Percentiles rank a stretch among this genome's conserved stretches.
Evolutionary conservation across 2,113 vertebrate species (phyloP).

Genomic region (Coryphaenoides rupestris): DNA sequence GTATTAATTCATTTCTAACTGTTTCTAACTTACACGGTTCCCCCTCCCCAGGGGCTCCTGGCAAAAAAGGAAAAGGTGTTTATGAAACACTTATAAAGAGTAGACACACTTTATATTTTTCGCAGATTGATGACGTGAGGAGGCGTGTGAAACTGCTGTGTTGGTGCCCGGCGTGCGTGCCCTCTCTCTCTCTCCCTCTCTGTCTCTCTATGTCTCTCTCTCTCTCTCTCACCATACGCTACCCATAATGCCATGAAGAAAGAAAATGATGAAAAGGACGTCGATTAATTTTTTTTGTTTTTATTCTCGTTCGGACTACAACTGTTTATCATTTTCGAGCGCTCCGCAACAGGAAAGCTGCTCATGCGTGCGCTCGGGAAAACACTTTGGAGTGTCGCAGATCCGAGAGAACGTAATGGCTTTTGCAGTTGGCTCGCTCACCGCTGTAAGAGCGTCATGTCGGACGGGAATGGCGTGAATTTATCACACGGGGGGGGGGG

Average conservation of each 20-base stretch:
- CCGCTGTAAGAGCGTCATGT: not conserved
- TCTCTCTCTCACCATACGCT: not conserved
- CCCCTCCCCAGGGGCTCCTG: too few relatives aligned
- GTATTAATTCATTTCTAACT: too few relatives aligned
- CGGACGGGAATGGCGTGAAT: constrained; percentile 16
- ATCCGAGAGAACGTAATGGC: constrained; percentile 32
- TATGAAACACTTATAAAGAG: constrained; percentile 4
- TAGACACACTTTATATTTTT: too few relatives aligned
- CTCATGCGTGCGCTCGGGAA: constrained; percentile 21
- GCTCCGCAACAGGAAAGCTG: constrained; percentile 12
- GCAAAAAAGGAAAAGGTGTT: constrained; percentile 17
- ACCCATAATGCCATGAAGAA: constrained; percentile 5
- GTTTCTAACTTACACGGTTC: too few relatives aligned
- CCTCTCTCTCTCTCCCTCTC: not conserved
- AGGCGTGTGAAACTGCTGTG: too few relatives aligned
- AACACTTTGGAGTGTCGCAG: constrained; percentile 13
- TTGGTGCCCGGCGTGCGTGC: constrained; percentile 21
- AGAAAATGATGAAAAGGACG: not conserved
- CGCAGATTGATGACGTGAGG: too few relatives aligned
- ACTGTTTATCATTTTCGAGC: constrained; percentile 17
- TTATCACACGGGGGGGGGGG: constrained; percentile 38
- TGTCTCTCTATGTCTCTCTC: not conserved
- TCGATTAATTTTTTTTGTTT: too few relatives aligned
- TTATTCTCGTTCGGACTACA: constrained; percentile 10
- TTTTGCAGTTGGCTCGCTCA: constrained; percentile 26